phyloP scores from a whole-genome alignment of 2,888 invertebrate genomes.

The Cerceris rybyensis region DNA sequence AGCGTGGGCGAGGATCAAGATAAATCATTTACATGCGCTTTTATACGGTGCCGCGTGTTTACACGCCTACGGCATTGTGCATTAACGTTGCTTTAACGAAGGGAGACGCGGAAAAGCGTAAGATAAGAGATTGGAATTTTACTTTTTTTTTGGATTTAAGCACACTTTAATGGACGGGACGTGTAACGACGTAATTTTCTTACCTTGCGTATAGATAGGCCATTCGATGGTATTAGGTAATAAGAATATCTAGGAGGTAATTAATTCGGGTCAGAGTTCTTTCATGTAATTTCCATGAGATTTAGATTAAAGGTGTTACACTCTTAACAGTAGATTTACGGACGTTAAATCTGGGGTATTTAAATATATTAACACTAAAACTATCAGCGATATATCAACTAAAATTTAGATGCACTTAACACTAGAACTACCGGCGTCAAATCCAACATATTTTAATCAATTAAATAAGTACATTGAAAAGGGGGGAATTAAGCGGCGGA shows the following conservation, averaged over 20 bases:
- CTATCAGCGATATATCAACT: no score
- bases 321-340: no score
- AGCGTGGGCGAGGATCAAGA: conserved; percentile 63
- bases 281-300: no score
- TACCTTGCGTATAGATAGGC: not conserved
- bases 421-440: no score
- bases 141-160: conserved; percentile 8
- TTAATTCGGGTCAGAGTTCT: not conserved
- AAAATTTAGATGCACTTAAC: no score
- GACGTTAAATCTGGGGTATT: no score
- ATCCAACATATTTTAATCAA: no score
- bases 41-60: conserved; percentile 62
- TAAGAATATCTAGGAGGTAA: conserved; percentile 3
- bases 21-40: conserved; percentile 68
- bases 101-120: conserved; percentile 37
- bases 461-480: no score
- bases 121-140: conserved; percentile 25
- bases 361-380: no score
- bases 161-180: conserved; percentile 27
- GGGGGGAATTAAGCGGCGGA: no score
- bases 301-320: no score
- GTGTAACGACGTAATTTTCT: conserved; percentile 15
- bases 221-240: conserved; percentile 9
- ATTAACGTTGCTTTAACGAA: conserved; percentile 50
- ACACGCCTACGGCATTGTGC: conserved; percentile 56